phyloP scores from a whole-genome alignment of 2,797 vertebrate genomes.

The Centropyge bicolor region DNA sequence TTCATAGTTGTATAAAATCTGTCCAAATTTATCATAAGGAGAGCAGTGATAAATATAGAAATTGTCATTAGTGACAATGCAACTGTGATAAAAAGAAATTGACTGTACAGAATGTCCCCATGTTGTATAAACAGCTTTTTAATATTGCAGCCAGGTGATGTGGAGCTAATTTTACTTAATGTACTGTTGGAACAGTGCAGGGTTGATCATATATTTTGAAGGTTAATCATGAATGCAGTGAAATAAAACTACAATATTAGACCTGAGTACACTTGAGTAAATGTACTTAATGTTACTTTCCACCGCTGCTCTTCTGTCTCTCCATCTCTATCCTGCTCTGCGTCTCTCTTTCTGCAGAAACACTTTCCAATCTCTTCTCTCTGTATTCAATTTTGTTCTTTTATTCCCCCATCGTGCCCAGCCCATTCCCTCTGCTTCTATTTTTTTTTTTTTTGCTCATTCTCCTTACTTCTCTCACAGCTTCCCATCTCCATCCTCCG shows the following conservation, averaged over 20 bases:
- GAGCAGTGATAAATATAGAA: constrained; percentile 9
- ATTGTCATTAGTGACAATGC: constrained; percentile 9
- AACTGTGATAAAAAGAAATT: constrained; percentile 27
- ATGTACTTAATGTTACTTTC: constrained; percentile 53
- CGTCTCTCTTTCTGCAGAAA: constrained; percentile 67
- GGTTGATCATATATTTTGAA: neutral
- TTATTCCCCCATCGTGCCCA: constrained; percentile 63
- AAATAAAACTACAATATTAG: constrained; percentile 14
- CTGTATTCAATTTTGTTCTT: constrained; percentile 77
- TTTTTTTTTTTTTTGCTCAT: constrained; percentile 40
- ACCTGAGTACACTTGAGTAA: constrained; percentile 45
- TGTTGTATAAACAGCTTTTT: neutral
- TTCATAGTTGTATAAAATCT: neutral
- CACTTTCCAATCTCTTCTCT: constrained; percentile 79
- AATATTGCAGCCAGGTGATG: neutral
- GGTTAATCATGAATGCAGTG: neutral
- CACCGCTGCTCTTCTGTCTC: constrained; percentile 29
- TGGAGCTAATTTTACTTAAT: constrained; percentile 2
- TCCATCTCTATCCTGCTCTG: constrained; percentile 56
- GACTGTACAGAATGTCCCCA: neutral
- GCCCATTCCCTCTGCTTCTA: constrained; percentile 53
- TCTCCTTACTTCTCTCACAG: constrained; percentile 59
- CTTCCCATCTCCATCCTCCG: constrained; percentile 39
- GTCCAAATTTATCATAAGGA: neutral
- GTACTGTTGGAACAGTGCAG: neutral